Base-by-base conservation (phyloP, 2,888 invertebrate genomes). In the Notocelia uddmanniana region DNA sequence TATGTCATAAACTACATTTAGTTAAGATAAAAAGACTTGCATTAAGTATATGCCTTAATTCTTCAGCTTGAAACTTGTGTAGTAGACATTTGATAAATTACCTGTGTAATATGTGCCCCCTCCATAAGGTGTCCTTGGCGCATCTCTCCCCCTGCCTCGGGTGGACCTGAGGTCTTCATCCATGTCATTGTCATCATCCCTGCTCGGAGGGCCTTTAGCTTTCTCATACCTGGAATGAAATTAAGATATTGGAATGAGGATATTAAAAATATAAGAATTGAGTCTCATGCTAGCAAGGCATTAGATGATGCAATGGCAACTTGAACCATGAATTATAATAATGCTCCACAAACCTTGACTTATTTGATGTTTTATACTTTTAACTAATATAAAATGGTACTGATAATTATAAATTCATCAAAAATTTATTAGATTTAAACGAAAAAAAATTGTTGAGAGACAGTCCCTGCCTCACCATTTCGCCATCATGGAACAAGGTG, bases 171-270 rank as follows among this genome's bases (percentile, higher is more conserved):
- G 97, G 79, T 98, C 97, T 74, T 97, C 97, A 58, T 96, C 96
- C 68, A 95, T 94, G 73, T 97, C 97, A 79, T 96, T 95, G 81
- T 98, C 97, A 10, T 96, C 97, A 85, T 98, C 98, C 83, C 98
- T 97, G 5, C 98, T 98, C 31, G 98, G 95, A 81, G 97, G 98
- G 67, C 96, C 94, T 87, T 96, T 97, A 13, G 98, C 96, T 84
- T 97, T 96, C 89, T 99, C 99, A 94, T 98, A 99, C 83, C 98
- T 96, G 84, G 96, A 88, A 66, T 60, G 34, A 31, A 60, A 31
- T 98, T 89, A 3, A 2, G 5, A 41, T 41, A 41, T 41, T 15
- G 15, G 41, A 41, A 15, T 41, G 26, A 26, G 5, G 5, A 26
- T 26, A 5, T 26, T 26, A 26, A 5, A 26, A 26, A 26, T 26